Evolutionary conservation across 2,888 invertebrate genomes (phyloP), one percentile per base, ranked within the genome.

Genomic region (Cataglyphis albicans): DNA sequence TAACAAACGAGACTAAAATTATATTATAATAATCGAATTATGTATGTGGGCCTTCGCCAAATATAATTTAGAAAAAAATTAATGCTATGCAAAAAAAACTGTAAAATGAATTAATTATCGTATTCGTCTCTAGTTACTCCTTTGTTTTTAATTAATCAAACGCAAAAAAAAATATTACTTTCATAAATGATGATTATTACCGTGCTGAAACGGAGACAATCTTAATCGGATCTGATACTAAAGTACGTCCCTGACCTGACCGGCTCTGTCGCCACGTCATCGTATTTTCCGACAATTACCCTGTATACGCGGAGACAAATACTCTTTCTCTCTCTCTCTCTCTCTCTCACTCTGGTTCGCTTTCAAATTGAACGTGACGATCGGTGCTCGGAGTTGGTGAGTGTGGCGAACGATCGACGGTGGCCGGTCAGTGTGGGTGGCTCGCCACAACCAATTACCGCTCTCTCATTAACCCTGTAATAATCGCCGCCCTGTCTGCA

Each of bases 401-500:
- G 87, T 80, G 84, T 41, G 83, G 83, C 84, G 81, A 89, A 89
- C 88, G 89, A 88, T 89, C 88, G 88, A 87, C 74, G 78, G 85
- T 70, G 44, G 83, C 82, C 67, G 68, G 82, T 86, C 85, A 86
- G 89, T 87, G 87, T 89, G 87, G 87, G 88, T 84, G 82, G 87
- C 89, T 91, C 89, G 89, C 92, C 92, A 86, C 93, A 92, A 92
- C 93, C 93, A 93, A 94, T 93, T 94, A 93, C 91, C 91, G 89
- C 90, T 92, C 90, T 88, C 92, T 93, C 93, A 93, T 94, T 93
- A 93, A 93, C 93, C 91, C 91, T 86, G 90, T 87, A 91, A 92
- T 92, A 91, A 92, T 89, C 88, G 81, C 86, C 86, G 32, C 70
- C 78, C 61, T 70, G 67, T 78, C 63, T 25, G 63, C 61, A 25